Evolutionary conservation across 2,797 vertebrate species (phyloP), one percentile per base, ranked within the genome.

Genomic region (Pygocentrus nattereri): DNA sequence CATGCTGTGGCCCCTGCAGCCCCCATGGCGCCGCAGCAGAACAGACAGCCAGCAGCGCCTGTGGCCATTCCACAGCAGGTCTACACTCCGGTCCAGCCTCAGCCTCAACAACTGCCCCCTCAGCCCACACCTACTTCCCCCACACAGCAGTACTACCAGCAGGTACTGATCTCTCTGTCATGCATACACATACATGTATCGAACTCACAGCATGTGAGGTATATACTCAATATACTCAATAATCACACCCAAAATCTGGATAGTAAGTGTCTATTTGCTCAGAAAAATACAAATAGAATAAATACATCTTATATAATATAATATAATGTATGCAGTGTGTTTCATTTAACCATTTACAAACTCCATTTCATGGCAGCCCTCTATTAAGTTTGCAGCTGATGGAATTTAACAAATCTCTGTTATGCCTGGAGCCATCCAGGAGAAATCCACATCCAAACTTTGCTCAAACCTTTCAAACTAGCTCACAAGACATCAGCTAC

Each of bases 101-200:
- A 61, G 15, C 50, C 70, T 15, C 85, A 87, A 16, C 88, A 88
- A 0, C 81, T 67, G 0, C 82, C 88, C 11, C 68, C 82, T 61
- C 86, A 88, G 0, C 47, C 86, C 0, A 77, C 88, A 0, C 78
- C 88, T 65, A 58, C 89, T 0, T 74, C 81, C 18, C 85, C 85
- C 1, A 87, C 87, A 44, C 89, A 80, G 1, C 94, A 94, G 90
- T 95, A 94, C 85, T 95, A 93, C 86, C 94, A 94, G 5, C 93
- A 92, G 12, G 94, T 95, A 93, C 0, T 83, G 59, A 19, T 50
- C 52, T 25, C 54, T 8, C 30, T 5, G 69, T 0, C 71, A 23
- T 4, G 58, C 49, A 38, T 47, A 65, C 19, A 70, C 10, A 50
- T 41, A 61, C n/a, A 62, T 8, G 10, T 38, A 6, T 10, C 10